Base-by-base conservation (phyloP, 2,797 vertebrate genomes). In the Helarctos malayanus region DNA sequence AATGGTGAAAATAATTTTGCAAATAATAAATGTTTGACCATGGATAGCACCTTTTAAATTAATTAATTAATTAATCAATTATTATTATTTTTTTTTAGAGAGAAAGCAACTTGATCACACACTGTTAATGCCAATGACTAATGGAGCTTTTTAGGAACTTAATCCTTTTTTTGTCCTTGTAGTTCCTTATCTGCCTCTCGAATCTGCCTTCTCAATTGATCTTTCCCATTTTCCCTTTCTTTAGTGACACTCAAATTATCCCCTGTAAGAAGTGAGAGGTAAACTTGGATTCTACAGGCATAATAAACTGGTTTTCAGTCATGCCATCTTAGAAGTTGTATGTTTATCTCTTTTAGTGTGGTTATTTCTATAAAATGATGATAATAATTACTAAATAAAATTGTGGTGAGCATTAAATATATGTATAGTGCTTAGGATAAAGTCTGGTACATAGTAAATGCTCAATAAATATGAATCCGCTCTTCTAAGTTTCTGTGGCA, bases 311-410 rank as follows among this genome's bases (percentile, higher is more conserved):
- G 16, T 71, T 93, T 83, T 23, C 18, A 63, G 2, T 27, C 3
- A 29, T 88, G 25, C 7, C 4, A 75, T 80, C 18, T 79, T 79
- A 59, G 25, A 87, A 82, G 19, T 49, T 96, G 19, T 76, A 18
- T 71, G 52, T 63, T 92, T 21, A 54, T 54, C n/a, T 94, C 56
- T 73, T 54, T 86, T 52, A 75, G 14, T 16, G 49, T 89, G 14
- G 18, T 88, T 91, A 91, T 29, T 82, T 76, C 21, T 65, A 5
- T 81, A 84, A 85, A 89, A 68, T 78, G 19, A 84, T 69, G 69
- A n/a, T 81, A 63, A 19, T 68, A 71, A 84, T n/a, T 81, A 68
- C 49, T 68, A 79, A 32, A 93, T 41, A 92, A 85, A 94, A 59
- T 79, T 89, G 19, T 83, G 18, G 35, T 90, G 38, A 84, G 5